Conservation (phyloP, 2,888 invertebrate species). For the Nudaria mundana region DNA sequence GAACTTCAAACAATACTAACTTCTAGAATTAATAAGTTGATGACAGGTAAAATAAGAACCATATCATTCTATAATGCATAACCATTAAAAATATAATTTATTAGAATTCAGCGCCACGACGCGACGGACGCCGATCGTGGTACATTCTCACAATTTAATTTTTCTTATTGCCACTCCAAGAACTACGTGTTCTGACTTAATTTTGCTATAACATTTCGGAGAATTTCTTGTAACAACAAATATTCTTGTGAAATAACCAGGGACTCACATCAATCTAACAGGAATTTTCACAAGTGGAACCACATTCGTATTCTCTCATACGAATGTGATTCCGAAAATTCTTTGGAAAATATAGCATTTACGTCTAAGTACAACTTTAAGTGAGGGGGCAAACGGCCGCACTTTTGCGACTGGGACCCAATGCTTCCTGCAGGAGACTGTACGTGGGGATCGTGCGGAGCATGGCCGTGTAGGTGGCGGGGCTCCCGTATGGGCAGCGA, state of each 20-base stretch:
- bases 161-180: background rate
- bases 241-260: background rate
- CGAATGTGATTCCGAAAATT: constrained; percentile 1
- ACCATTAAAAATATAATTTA: background rate
- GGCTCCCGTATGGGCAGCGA: too few relatives aligned
- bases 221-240: background rate
- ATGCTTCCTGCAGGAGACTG: too few relatives aligned
- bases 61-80: background rate
- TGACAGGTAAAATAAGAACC: background rate
- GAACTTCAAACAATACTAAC: too few relatives aligned
- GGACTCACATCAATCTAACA: background rate
- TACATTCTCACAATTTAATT: background rate
- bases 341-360: constrained; percentile 1
- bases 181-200: background rate
- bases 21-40: background rate
- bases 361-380: background rate
- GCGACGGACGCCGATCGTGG: too few relatives aligned
- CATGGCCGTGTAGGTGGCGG: too few relatives aligned
- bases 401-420: too few relatives aligned
- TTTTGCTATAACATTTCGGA: constrained; percentile 2
- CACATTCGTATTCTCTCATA: background rate
- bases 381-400: too few relatives aligned
- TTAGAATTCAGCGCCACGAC: background rate
- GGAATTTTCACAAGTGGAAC: constrained; percentile 1
- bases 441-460: too few relatives aligned